Evolutionary conservation across 2,113 vertebrate species (phyloP).

Genomic region (Pluvianellus socialis): DNA sequence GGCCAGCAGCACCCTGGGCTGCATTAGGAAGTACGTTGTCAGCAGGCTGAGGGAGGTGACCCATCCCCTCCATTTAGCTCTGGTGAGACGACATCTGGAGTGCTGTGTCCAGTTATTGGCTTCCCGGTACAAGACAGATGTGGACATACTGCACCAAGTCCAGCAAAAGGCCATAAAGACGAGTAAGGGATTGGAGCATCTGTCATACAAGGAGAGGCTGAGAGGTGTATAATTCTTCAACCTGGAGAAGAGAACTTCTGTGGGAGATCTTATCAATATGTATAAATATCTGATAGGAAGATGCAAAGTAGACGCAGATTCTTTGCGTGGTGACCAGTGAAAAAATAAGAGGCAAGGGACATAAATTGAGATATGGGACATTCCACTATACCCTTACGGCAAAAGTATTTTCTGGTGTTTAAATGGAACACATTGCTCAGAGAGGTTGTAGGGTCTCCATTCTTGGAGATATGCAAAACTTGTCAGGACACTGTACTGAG

Average conservation of each 20-base stretch:
- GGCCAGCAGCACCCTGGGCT: background rate
- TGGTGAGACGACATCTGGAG: background rate
- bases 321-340: background rate
- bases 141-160: background rate
- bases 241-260: background rate
- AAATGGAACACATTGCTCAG: background rate
- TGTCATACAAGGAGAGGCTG: background rate
- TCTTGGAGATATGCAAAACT: background rate
- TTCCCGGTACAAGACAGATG: background rate
- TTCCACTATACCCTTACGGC: background rate
- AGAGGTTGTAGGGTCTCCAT: background rate
- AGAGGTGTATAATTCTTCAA: background rate
- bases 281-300: background rate
- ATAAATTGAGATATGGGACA: background rate
- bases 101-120: background rate
- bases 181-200: background rate
- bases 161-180: background rate
- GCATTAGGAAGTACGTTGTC: background rate
- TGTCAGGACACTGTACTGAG: background rate
- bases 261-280: background rate
- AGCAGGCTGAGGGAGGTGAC: background rate
- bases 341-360: background rate
- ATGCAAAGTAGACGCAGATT: background rate
- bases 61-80: background rate
- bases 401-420: background rate